A percentile compares a stretch with the other conserved stretches of the same genome.
These are phyloP conservation scores for Andrena camellia DNA, from an alignment of 2,888 invertebrate species.

Conservation along the genomic window DNA sequence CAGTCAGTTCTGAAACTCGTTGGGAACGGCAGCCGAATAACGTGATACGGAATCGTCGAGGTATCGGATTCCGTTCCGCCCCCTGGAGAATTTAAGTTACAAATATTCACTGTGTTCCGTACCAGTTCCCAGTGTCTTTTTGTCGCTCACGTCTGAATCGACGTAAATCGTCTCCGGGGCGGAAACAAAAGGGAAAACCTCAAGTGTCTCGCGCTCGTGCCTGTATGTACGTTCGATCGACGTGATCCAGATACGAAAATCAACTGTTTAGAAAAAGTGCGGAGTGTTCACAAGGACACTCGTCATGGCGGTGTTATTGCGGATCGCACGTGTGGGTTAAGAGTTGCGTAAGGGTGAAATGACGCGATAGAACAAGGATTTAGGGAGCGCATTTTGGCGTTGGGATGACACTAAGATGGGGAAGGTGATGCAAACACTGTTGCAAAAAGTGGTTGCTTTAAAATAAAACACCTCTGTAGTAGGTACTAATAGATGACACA, in stretches of 20 bases:
- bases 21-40: constrained; percentile 25
- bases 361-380: no score
- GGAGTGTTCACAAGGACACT: not conserved
- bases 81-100: constrained; percentile 54
- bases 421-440: no score
- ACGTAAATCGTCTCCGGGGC: constrained; percentile 49
- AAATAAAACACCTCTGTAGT: no score
- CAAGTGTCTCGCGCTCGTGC: not conserved
- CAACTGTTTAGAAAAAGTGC: constrained; percentile 27
- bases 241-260: not conserved
- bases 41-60: constrained; percentile 36
- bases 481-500: no score
- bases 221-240: not conserved
- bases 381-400: no score
- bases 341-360: no score
- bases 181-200: constrained; percentile 23
- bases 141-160: constrained; percentile 27
- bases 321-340: no score
- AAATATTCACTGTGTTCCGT: constrained; percentile 53
- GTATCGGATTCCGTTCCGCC: constrained; percentile 48
- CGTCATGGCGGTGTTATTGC: no score
- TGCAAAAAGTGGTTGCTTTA: no score
- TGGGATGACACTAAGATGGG: no score
- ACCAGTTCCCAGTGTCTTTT: constrained; percentile 32
- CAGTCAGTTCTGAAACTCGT: constrained; percentile 34